These are phyloP conservation scores for Xylota sylvarum DNA, from an alignment of 2,888 invertebrate genomes.

Conservation along the genomic window DNA sequence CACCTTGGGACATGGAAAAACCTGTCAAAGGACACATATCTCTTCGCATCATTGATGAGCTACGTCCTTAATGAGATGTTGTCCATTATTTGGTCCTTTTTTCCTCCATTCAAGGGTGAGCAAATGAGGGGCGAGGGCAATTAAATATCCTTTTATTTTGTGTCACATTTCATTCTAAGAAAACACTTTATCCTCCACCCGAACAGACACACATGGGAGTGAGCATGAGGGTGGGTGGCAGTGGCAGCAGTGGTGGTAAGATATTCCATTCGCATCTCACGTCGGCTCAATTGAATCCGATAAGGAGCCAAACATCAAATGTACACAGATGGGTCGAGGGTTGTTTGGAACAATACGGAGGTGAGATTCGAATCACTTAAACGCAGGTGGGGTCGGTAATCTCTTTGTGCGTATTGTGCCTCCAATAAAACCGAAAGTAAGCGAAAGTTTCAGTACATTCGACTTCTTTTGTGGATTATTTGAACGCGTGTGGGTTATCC, in stretches of 20 bases:
- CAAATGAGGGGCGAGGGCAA: constrained; percentile 72
- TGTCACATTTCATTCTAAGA: constrained; percentile 79
- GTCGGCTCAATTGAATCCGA: constrained; percentile 76
- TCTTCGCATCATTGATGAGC: constrained; percentile 82
- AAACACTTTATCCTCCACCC: constrained; percentile 65
- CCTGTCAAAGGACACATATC: constrained; percentile 81
- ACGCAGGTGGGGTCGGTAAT: constrained; percentile 59
- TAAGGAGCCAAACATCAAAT: constrained; percentile 70
- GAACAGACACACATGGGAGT: not conserved
- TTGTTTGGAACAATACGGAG: constrained; percentile 26
- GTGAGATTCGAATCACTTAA: constrained; percentile 66
- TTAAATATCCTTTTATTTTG: constrained; percentile 82
- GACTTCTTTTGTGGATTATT: constrained; percentile 67
- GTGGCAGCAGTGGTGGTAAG: constrained; percentile 47
- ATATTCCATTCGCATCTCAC: constrained; percentile 74
- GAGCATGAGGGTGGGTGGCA: not conserved
- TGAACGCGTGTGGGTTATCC: constrained; percentile 62
- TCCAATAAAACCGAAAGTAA: constrained; percentile 67
- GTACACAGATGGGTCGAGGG: constrained; percentile 18
- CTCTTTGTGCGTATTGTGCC: constrained; percentile 50
- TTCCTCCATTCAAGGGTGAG: constrained; percentile 51
- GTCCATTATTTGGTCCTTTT: constrained; percentile 78
- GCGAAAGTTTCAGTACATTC: constrained; percentile 61
- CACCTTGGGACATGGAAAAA: constrained; percentile 76
- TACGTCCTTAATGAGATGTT: constrained; percentile 82